Conservation (phyloP, 23 tunicate species). For the Botrylloides violaceus region DNA sequence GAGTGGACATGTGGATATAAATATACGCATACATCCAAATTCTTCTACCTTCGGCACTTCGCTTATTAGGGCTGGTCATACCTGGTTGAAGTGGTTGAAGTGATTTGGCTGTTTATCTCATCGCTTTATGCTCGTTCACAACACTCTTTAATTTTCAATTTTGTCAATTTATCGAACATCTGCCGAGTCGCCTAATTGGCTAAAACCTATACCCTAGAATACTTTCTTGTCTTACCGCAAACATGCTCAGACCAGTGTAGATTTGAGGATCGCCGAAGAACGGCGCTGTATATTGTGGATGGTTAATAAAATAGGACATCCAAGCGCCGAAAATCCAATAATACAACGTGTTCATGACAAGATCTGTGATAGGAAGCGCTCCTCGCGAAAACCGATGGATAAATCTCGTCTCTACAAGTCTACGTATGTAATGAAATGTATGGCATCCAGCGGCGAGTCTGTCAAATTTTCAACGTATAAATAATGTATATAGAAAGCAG, state of each 20-base stretch:
- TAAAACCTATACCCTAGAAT: too few relatives aligned
- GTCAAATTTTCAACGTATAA: neutral
- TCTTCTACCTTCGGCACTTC: neutral
- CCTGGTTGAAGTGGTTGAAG: too few relatives aligned
- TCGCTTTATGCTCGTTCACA: too few relatives aligned
- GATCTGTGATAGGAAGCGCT: constrained; percentile 79
- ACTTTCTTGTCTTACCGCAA: constrained; percentile 7
- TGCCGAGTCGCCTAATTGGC: too few relatives aligned
- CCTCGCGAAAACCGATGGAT: constrained; percentile 88
- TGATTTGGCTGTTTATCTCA: too few relatives aligned
- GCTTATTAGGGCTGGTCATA: too few relatives aligned
- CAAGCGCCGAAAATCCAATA: constrained; percentile 92
- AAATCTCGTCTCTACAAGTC: constrained; percentile 87
- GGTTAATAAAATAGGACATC: constrained; percentile 90
- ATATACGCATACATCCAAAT: neutral
- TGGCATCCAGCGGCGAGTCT: constrained; percentile 80
- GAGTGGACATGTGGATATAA: neutral
- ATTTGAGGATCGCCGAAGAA: constrained; percentile 54
- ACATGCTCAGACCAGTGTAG: neutral
- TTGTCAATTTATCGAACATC: neutral
- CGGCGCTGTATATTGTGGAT: constrained; percentile 79
- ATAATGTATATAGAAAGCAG: neutral
- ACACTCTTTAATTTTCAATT: constrained; percentile 49
- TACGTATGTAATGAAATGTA: constrained; percentile 62
- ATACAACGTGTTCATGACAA: constrained; percentile 78